A percentile compares a stretch with the other conserved stretches of the same genome.
These are phyloP conservation scores for Ceratosolen fusciceps DNA, from an alignment of 1,140 invertebrate genomes.

Conservation along the genomic window DNA sequence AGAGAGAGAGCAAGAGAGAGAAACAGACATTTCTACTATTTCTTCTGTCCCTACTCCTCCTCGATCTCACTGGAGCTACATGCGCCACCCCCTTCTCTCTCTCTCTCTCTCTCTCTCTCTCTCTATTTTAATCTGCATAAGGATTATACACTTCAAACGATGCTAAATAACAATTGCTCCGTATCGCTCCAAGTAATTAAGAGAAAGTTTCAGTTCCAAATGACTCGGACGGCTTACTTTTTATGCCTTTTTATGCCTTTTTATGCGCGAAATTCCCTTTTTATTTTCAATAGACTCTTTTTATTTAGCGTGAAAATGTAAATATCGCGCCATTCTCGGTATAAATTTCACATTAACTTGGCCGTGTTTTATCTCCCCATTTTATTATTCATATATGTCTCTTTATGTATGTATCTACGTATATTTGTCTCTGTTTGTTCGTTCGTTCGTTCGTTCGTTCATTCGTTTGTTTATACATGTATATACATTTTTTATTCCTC, in stretches of 20 bases:
- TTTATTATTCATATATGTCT: not conserved
- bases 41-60: not conserved
- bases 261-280: not conserved
- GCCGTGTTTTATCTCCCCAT: not conserved
- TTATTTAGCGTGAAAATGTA: not conserved
- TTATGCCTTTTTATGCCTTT: not conserved
- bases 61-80: no score
- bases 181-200: not conserved
- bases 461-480: not conserved
- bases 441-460: not conserved
- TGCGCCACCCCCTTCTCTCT: not conserved
- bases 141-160: not conserved
- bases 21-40: not conserved
- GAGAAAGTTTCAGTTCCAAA: not conserved
- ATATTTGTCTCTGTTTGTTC: not conserved
- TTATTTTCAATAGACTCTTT: not conserved
- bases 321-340: conserved; percentile 8
- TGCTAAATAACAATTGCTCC: not conserved
- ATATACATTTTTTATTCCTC: not conserved
- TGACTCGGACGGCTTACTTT: not conserved
- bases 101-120: not conserved
- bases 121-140: not conserved
- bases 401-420: not conserved
- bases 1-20: not conserved
- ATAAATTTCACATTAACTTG: conserved; percentile 1